Evolutionary conservation across 2,888 invertebrate species (phyloP), one percentile per base, ranked within the genome.

Genomic region (Apodemia zela): DNA sequence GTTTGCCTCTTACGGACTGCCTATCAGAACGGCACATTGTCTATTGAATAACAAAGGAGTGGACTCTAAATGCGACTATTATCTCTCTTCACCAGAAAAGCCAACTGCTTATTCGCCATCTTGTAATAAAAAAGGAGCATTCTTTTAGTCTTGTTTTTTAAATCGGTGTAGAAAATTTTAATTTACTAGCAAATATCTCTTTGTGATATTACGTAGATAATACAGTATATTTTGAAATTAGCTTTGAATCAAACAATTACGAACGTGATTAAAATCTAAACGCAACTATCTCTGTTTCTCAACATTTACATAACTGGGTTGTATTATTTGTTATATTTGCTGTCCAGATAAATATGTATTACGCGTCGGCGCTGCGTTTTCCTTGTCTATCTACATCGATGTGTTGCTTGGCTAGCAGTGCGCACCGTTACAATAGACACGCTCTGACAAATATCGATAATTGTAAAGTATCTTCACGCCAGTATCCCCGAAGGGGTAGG

Each of bases 391-490:
- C 54, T 60, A 60, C 63, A 57, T 33, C 57, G 17, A 61, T 65
- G 51, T 59, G 64, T 64, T 62, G 63, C 57, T 63, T 63, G 64
- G 66, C 66, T 58, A 66, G 62, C 59, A 63, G 62, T 65, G 63
- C 64, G 64, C 58, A 49, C 63, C 66, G 64, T 67, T 63, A 67
- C 51, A 29, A 18, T 65, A 65, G 65, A 35, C 54, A 51, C 59
- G 64, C n/a, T 10, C 59, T 29, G 8, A 51, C 5, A 3, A 25
- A 15, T 35, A 18, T 21, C 18, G 21, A 15, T 60, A 18, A 51
- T n/a, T 4, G 6, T 25, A 25, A 25, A 3, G 25, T 25, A 25
- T 2, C 25, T n/a, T n/a, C n/a, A n/a, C n/a, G n/a, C n/a, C n/a
- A n/a, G n/a, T n/a, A n/a, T n/a, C n/a, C n/a, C n/a, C n/a, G n/a